Conservation (phyloP, 1,140 invertebrate species). For the Plodia interpunctella region DNA sequence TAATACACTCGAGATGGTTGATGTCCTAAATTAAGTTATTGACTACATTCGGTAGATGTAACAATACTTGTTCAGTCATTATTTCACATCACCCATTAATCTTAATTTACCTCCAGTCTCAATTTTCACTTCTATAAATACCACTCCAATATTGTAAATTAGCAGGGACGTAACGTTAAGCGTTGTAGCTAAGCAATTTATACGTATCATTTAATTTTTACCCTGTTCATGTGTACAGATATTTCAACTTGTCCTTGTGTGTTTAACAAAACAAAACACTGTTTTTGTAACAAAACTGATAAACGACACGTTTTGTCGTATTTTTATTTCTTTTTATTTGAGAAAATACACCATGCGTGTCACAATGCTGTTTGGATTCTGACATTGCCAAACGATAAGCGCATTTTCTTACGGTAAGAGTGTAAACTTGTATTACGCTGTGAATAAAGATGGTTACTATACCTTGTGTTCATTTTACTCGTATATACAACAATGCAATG, state of each 20-base stretch:
- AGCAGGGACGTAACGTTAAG: conserved; percentile 10
- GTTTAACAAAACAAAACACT: conserved; percentile 29
- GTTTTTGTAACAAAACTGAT: no score
- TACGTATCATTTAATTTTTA: conserved; percentile 45
- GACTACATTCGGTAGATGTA: not conserved
- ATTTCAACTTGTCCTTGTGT: not conserved
- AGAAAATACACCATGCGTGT: conserved; percentile 11
- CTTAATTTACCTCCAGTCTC: not conserved
- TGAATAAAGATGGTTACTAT: no score
- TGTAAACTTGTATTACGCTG: no score
- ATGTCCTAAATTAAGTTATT: not conserved
- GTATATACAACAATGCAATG: no score
- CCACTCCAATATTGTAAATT: not conserved
- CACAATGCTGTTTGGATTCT: no score
- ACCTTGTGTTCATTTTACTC: no score
- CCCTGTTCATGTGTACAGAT: conserved; percentile 40
- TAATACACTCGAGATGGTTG: not conserved
- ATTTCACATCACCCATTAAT: not conserved
- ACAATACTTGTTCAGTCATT: not conserved
- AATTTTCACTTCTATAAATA: not conserved
- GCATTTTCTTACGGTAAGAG: no score
- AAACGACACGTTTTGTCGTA: no score
- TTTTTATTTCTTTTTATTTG: no score
- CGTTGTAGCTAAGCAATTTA: conserved; percentile 15
- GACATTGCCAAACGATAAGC: no score